phyloP scores from a whole-genome alignment of 53 echinoderm and acorn worm genomes.

The Astropecten irregularis region DNA sequence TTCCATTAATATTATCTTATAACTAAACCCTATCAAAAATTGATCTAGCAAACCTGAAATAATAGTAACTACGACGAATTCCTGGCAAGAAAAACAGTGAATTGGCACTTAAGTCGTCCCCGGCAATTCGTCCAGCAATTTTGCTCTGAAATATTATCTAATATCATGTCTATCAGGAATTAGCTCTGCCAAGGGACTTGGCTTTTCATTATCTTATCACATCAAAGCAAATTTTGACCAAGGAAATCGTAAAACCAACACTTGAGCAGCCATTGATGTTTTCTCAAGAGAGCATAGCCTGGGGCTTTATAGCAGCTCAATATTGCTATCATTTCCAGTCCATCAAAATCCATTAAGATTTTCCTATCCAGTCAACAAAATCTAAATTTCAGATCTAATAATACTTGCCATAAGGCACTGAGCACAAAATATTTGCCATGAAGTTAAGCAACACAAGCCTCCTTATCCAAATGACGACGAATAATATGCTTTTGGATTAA shows the following conservation, averaged over 20 bases:
- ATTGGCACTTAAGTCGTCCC: constrained; percentile 49
- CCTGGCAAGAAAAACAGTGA: constrained; percentile 48
- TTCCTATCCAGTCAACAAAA: background rate
- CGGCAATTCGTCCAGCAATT: constrained; percentile 46
- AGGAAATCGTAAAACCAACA: constrained; percentile 54
- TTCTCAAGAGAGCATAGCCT: constrained; percentile 53
- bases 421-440: no score
- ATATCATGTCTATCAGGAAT: constrained; percentile 51
- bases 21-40: constrained; percentile 47
- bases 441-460: no score
- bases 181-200: constrained; percentile 50
- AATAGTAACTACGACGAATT: constrained; percentile 36
- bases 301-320: constrained; percentile 21
- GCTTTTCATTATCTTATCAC: constrained; percentile 49
- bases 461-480: no score
- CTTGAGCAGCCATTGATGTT: constrained; percentile 50
- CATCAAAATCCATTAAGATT: constrained; percentile 26
- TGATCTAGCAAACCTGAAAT: constrained; percentile 56
- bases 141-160: constrained; percentile 53
- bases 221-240: constrained; percentile 38
- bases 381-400: constrained; percentile 6
- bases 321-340: constrained; percentile 46
- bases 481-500: no score
- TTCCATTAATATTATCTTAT: constrained; percentile 27
- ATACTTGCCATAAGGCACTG: constrained; percentile 7